Base-by-base conservation (phyloP, 2,797 vertebrate genomes). In the Pseudomugil gertrudae region DNA sequence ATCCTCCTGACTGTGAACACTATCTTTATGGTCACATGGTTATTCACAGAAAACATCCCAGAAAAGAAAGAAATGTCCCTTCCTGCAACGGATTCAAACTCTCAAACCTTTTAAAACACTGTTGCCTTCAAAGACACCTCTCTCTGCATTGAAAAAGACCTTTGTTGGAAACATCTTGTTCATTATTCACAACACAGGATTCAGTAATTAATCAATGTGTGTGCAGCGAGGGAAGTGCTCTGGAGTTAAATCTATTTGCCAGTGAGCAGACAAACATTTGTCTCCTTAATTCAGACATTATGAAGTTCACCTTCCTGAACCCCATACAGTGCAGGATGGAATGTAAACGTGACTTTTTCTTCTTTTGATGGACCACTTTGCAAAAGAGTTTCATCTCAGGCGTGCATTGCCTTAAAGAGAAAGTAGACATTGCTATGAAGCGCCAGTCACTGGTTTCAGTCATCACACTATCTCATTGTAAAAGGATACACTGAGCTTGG, bases 391-490 rank as follows among this genome's bases (percentile, higher is more conserved):
- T 32, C 24, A 45, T 73, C 53, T 62, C 27, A 30, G 57, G 26
- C 71, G 54, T 47, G 52, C 19, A 27, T 66, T 45, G 65, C 23
- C 63, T 72, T 35, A 72, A 67, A 68, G 66, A 65, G 76, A 81
- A 80, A 82, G 50, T 47, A 51, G 63, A 73, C 66, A 38, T 61
- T 77, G 72, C 82, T 81, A 68, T 75, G 60, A 84, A 73, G 74
- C 83, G 85, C 72, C 76, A 78, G 72, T 86, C 83, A 77, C 75
- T 81, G 78, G 48, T 75, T 82, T 78, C 71, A 80, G 78, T 85
- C 80, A 73, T 55, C 2, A 8, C 79, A 59, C 75, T 70, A 58
- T 80, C 54, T 84, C 62, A 51, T 66, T 80, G 89, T 86, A 90
- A 90, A 72, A 5, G 64, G 89, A 90, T 90, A 88, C 74, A 36